phyloP scores from a whole-genome alignment of 2,113 vertebrate species.

The Aramus guarauna region DNA sequence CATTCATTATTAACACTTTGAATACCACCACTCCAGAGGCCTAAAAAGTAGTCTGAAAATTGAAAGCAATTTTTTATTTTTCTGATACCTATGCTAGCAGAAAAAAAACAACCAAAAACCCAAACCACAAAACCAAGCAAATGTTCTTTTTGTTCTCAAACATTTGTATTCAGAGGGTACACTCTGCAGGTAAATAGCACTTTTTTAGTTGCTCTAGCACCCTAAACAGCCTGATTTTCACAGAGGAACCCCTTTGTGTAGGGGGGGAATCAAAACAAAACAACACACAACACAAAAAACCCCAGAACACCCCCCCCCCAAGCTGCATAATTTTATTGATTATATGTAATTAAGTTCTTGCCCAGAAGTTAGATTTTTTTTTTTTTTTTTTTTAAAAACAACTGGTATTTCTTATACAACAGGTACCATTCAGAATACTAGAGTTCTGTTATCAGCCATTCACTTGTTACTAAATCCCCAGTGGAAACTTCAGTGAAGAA shows the following conservation, averaged over 20 bases:
- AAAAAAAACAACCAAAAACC: background rate
- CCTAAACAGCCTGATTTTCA: background rate
- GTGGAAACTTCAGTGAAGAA: background rate
- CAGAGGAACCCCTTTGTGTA: background rate
- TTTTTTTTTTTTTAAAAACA: background rate
- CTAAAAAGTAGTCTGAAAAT: constrained; percentile 7
- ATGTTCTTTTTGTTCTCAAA: background rate
- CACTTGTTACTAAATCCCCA: background rate
- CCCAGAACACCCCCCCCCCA: background rate
- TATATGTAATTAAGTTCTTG: background rate
- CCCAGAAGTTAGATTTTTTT: background rate
- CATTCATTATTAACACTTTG: background rate
- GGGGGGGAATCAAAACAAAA: background rate
- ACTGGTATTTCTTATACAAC: background rate
- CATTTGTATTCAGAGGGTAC: background rate
- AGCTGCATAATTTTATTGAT: background rate
- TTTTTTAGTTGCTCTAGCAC: background rate
- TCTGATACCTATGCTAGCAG: background rate
- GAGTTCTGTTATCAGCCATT: background rate
- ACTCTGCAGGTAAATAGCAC: background rate
- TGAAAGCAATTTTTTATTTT: background rate
- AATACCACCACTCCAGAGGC: background rate
- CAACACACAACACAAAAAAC: background rate
- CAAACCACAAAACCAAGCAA: background rate
- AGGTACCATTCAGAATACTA: background rate